phyloP scores from a whole-genome alignment of 2,797 vertebrate species.

The Crax fasciolata region DNA sequence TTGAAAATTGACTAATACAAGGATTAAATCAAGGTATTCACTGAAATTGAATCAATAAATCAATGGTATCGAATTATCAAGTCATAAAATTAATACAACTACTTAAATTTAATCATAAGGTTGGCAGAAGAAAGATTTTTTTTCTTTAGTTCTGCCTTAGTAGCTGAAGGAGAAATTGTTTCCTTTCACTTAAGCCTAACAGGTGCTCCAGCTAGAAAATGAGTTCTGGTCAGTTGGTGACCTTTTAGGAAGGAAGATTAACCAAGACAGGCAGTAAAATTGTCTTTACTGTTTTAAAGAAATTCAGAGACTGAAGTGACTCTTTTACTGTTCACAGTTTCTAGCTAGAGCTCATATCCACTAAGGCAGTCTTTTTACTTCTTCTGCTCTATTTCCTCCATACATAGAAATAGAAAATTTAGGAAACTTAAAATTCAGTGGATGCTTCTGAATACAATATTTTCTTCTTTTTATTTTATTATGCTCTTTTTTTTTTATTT shows the following conservation, averaged over 20 bases:
- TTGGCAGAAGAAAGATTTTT: not conserved
- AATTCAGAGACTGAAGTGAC: not conserved
- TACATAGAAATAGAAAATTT: not conserved
- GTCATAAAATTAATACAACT: not conserved
- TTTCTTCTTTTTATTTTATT: not conserved
- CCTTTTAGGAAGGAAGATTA: not conserved
- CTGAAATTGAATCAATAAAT: slow-evolving; percentile 28
- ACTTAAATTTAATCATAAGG: not conserved
- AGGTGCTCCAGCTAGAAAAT: not conserved
- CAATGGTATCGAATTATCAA: not conserved
- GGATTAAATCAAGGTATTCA: not conserved
- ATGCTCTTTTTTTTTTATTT: no score
- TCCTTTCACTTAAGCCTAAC: not conserved
- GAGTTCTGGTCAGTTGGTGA: not conserved
- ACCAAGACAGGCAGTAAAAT: not conserved
- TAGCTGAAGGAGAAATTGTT: not conserved
- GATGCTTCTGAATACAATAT: not conserved
- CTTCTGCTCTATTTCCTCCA: not conserved
- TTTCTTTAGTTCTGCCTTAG: not conserved
- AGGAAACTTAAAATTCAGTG: slow-evolving; percentile 1
- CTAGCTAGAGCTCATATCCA: not conserved
- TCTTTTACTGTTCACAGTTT: not conserved
- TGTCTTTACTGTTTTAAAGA: not conserved
- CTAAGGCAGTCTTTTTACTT: not conserved
- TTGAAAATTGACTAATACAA: not conserved